Evolutionary conservation across 2,888 invertebrate species (phyloP), one percentile per base, ranked within the genome.

Genomic region (Cerastoderma edule): DNA sequence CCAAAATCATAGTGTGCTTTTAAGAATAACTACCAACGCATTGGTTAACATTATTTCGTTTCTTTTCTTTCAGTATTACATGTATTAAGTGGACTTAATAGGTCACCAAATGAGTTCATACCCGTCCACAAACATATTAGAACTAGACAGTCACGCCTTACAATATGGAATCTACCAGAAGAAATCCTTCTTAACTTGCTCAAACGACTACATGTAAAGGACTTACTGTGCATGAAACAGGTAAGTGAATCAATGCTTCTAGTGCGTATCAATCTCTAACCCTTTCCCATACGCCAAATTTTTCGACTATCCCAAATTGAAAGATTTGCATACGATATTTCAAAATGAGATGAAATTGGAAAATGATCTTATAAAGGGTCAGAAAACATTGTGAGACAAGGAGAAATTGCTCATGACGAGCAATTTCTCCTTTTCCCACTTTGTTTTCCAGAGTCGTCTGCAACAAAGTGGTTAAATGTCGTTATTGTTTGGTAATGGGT

Each of bases 81-180:
- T 71, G 82, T 86, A 46, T 71, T 88, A 50, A 79, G 85, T 71
- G 83, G 83, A 56, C 69, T 87, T 27, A 85, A 85, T 28, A 79
- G 76, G 67, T 83, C 85, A 27, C 85, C 86, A 48, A 86, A 86
- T 74, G 83, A 85, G 10, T 89, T 89, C 76, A 86, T 88, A 30
- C 87, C 87, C 4, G 86, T 87, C 46, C 87, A 87, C 67, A 83
- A 83, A 68, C 84, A 85, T 64, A 65, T 82, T 19, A 70, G 84
- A 19, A 85, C 87, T 13, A 82, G 82, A 10, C 68, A 72, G 24
- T 87, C 88, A 4, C 78, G 86, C 30, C 86, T 88, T 28, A 87
- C 89, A 60, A 85, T 90, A 82, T 91, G 90, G 89, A 85, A 88
- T 53, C 79, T 92, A 6, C 91, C 92, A 48, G 89, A 90, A 57